Base-by-base conservation (phyloP, 2,797 vertebrate species). In the Argya squamiceps region DNA sequence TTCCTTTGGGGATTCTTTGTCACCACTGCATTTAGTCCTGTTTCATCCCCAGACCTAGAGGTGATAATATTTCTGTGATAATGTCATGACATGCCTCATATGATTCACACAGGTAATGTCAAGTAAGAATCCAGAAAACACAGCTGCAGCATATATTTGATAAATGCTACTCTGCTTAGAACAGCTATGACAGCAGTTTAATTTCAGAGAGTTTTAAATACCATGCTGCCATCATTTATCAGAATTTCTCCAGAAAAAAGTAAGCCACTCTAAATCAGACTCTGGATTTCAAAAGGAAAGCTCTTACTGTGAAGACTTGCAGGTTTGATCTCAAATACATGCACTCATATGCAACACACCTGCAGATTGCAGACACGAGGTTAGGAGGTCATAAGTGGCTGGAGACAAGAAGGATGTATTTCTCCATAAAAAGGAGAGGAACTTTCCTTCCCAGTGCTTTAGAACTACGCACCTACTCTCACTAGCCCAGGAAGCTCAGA, bases 311-410 rank as follows among this genome's bases (percentile, higher is more conserved):
- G n/a, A 16, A 76, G 32, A 41, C 21, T 6, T 41, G 39, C 10
- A 68, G 67, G 11, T 65, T n/a, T 12, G 39, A 36, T 36, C 39
- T 84, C 77, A 59, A 55, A 60, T 11, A 37, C 6, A 4, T 0
- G 15, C 10, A 26, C n/a, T 37, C 1, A 0, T 15, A 14, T 37
- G n/a, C 69, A 67, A 2, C 22, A 14, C 41, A 27, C 7, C 58
- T 60, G 50, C 30, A 43, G 77, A 34, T 26, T 52, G 37, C 79
- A 77, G 65, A 62, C 21, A 18, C 2, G 3, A 50, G 19, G 8
- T 55, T 11, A 37, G 36, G 62, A 76, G 43, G 18, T 27, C 8
- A 1, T 30, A 47, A 56, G 1, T 11, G 46, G 13, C n/a, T 36
- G 43, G 53, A 39, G 59, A 32, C 5, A 50, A 32, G 24, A 70